phyloP scores from a whole-genome alignment of 2,797 vertebrate genomes.

The Tangara arthus region DNA sequence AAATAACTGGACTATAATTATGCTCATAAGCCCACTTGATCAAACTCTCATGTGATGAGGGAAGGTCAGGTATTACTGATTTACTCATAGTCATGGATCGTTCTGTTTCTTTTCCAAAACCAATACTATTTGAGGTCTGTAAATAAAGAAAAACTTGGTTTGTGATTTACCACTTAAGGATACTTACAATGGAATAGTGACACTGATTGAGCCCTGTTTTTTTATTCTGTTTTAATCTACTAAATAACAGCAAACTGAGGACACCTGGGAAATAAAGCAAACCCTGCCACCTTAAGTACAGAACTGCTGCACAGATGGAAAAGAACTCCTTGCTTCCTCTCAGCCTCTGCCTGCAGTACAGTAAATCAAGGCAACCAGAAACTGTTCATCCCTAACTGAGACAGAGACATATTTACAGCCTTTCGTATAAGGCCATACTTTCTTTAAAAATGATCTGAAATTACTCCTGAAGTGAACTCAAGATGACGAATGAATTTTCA shows the following conservation, averaged over 20 bases:
- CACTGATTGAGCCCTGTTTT: neutral
- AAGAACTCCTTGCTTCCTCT: neutral
- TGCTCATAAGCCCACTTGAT: slow-evolving; percentile 87
- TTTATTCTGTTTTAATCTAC: neutral
- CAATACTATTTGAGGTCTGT: slow-evolving; percentile 90
- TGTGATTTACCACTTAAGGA: neutral
- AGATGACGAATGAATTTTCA: neutral
- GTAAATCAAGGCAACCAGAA: neutral
- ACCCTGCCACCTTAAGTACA: neutral
- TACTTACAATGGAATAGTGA: neutral
- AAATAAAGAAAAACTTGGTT: neutral
- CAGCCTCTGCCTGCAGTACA: neutral
- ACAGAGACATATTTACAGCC: neutral
- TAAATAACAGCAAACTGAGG: neutral
- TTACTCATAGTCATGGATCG: slow-evolving; percentile 79
- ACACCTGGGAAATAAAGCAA: neutral
- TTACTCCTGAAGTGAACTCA: neutral
- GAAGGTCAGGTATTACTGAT: slow-evolving; percentile 71
- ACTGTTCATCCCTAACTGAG: neutral
- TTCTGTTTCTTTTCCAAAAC: slow-evolving; percentile 80
- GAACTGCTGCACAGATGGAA: neutral
- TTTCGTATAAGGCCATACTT: neutral
- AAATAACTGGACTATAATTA: slow-evolving; percentile 82
- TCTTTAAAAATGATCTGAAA: neutral
- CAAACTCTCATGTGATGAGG: slow-evolving; percentile 83